These are phyloP conservation scores for Progne subis DNA, from an alignment of 2,113 vertebrate species.

Conservation along the genomic window DNA sequence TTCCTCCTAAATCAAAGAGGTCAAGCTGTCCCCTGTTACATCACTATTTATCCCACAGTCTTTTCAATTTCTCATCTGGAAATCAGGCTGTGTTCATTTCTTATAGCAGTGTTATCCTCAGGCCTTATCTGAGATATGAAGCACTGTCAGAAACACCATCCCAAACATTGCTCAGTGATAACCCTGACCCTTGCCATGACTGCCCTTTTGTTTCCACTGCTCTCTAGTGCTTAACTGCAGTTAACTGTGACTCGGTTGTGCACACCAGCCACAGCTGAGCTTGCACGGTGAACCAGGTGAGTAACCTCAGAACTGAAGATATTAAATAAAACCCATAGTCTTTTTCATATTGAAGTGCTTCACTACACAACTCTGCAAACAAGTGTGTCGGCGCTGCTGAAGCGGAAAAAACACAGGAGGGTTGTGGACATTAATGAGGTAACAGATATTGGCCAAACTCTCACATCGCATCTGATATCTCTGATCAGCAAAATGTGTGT, in stretches of 20 bases:
- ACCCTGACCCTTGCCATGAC: not conserved
- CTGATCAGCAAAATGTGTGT: not conserved
- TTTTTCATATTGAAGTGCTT: not conserved
- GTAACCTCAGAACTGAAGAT: not conserved
- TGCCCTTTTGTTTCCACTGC: not conserved
- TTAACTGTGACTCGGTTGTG: not conserved
- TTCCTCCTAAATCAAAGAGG: not conserved
- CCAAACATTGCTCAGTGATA: not conserved
- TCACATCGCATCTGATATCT: not conserved
- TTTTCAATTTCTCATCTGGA: not conserved
- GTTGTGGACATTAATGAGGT: not conserved
- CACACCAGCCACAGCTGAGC: not conserved
- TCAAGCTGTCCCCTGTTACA: not conserved
- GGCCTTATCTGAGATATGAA: not conserved
- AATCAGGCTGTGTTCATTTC: not conserved
- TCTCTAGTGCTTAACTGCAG: not conserved
- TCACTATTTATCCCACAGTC: not conserved
- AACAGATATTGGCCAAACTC: not conserved
- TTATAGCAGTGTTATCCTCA: not conserved
- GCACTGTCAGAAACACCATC: not conserved
- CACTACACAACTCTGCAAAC: not conserved
- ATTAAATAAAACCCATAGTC: not conserved
- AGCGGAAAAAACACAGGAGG: accelerated
- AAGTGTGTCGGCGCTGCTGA: not conserved
- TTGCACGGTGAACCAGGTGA: not conserved